phyloP scores from a whole-genome alignment of 2,113 vertebrate genomes.

The Urocynchramus pylzowi region DNA sequence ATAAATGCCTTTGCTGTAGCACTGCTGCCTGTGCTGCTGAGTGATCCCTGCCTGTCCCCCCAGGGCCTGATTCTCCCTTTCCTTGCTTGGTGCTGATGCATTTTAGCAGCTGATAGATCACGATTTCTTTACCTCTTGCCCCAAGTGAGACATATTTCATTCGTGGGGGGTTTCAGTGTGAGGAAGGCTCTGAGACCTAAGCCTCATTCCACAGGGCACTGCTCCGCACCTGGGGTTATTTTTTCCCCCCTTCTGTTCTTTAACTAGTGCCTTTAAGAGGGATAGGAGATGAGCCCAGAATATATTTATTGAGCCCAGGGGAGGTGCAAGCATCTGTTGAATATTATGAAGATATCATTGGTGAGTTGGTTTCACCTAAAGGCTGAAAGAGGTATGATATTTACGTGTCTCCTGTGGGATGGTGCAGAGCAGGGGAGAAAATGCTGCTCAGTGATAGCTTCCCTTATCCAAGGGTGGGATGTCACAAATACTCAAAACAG shows the following conservation, averaged over 20 bases:
- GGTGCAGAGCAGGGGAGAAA: not conserved
- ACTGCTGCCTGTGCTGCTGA: not conserved
- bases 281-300: conserved; percentile 11
- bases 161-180: not conserved
- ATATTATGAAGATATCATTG: conserved; percentile 16
- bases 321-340: conserved; percentile 3
- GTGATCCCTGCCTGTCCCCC: not conserved
- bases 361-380: conserved; percentile 11
- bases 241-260: not conserved
- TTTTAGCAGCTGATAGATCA: conserved; percentile 56
- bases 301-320: not conserved
- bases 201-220: not conserved
- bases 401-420: not conserved
- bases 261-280: conserved; percentile 9
- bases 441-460: not conserved
- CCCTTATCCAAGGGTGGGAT: not conserved
- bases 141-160: conserved; percentile 14
- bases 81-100: not conserved
- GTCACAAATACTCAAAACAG: not conserved
- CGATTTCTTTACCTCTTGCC: not conserved
- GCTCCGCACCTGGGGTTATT: not conserved
- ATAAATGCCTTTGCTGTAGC: not conserved
- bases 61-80: not conserved
- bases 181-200: conserved; percentile 33
- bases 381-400: not conserved